Conservation (phyloP, 1,140 invertebrate genomes). For the Metaphire vulgaris region DNA sequence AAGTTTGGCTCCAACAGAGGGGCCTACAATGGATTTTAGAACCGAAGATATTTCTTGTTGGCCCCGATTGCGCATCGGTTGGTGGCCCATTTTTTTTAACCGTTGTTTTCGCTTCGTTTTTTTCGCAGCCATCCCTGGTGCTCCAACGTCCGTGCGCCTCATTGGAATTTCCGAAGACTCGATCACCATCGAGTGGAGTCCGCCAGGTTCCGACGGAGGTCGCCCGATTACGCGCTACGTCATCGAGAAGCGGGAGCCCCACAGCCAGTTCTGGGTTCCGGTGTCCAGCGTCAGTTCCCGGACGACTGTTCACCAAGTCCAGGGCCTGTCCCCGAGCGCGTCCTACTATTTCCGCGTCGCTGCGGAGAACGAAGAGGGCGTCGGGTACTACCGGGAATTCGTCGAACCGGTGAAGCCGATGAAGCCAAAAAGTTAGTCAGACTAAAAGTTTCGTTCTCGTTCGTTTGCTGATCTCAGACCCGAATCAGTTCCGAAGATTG, state of each 20-base stretch:
- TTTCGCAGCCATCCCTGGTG: slow-evolving; percentile 15
- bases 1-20: too few relatives aligned
- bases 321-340: not conserved
- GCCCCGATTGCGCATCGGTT: too few relatives aligned
- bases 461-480: too few relatives aligned
- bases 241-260: slow-evolving; percentile 67
- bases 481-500: too few relatives aligned
- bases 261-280: slow-evolving; percentile 18
- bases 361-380: slow-evolving; percentile 87
- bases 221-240: slow-evolving; percentile 84
- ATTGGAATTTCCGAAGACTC: slow-evolving; percentile 42
- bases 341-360: slow-evolving; percentile 60
- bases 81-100: too few relatives aligned
- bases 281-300: slow-evolving; percentile 16
- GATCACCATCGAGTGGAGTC: slow-evolving; percentile 66
- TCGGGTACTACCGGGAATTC: slow-evolving; percentile 53
- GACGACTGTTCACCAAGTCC: not conserved
- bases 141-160: slow-evolving; percentile 19
- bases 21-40: too few relatives aligned
- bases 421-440: slow-evolving; percentile 28
- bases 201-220: slow-evolving; percentile 93
- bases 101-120: not conserved
- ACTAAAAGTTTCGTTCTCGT: too few relatives aligned
- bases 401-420: slow-evolving; percentile 21
- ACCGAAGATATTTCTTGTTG: too few relatives aligned